A percentile compares a stretch with the other conserved stretches of the same genome.
Evolutionary conservation across 2,797 vertebrate species (phyloP).

Genomic region (Hemitrygon akajei): DNA sequence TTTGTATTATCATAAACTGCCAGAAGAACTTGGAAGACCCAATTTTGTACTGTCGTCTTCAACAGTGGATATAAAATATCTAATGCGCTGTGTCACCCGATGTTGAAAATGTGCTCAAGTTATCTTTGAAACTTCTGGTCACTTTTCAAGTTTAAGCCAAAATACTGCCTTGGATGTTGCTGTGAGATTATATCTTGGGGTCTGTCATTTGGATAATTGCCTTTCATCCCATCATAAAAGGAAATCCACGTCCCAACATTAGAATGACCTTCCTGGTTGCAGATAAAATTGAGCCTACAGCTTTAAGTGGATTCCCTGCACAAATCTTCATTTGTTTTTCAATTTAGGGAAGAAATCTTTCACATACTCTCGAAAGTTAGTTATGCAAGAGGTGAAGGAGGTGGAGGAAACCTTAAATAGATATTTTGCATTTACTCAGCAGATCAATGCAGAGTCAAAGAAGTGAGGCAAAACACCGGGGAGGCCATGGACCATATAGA

Average conservation of each 20-base stretch:
- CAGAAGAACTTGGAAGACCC: neutral
- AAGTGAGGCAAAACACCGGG: too few relatives aligned
- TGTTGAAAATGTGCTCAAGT: slow-evolving; percentile 1
- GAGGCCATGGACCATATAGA: too few relatives aligned
- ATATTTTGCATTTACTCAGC: too few relatives aligned
- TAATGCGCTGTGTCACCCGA: neutral
- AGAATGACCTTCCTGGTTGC: too few relatives aligned
- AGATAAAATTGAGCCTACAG: neutral
- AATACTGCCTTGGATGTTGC: neutral
- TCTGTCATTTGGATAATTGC: neutral
- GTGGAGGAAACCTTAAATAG: too few relatives aligned
- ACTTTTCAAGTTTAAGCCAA: neutral
- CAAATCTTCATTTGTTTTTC: neutral
- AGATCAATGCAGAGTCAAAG: too few relatives aligned
- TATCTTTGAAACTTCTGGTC: neutral
- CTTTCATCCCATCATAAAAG: neutral
- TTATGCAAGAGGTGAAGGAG: too few relatives aligned
- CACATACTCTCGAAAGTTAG: neutral
- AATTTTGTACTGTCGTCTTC: neutral
- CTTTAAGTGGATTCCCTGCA: neutral
- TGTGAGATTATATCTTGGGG: neutral
- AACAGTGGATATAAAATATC: neutral
- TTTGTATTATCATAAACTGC: neutral
- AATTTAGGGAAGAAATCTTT: neutral
- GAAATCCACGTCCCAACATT: neutral